A percentile compares a stretch with the other conserved stretches of the same genome.
Evolutionary conservation across 1,140 invertebrate genomes (phyloP).

Genomic region (Aphelinus certus): DNA sequence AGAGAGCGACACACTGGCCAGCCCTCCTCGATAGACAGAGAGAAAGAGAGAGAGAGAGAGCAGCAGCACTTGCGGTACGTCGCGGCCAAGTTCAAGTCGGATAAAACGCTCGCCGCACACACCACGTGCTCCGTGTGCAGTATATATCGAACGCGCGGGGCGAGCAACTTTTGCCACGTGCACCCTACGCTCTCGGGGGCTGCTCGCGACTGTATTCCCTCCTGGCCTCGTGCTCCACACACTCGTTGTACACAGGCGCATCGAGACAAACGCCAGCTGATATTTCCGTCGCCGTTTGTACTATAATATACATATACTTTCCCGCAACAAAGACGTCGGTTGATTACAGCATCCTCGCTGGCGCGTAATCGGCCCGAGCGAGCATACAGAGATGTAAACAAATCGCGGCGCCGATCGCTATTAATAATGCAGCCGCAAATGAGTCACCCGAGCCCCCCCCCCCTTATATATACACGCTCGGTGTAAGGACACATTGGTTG

Average conservation of each 20-base stretch:
- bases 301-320: no score
- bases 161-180: no score
- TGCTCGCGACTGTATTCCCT: neutral
- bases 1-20: no score
- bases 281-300: no score
- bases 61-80: conserved; percentile 58
- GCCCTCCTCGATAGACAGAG: neutral
- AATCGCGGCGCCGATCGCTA: neutral
- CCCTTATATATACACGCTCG: no score
- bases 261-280: no score
- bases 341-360: neutral
- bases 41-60: conserved; percentile 50
- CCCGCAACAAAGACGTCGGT: no score
- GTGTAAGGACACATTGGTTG: neutral
- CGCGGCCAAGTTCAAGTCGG: conserved; percentile 63
- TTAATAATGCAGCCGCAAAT: conserved; percentile 8
- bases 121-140: no score
- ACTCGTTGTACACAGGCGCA: neutral
- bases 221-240: neutral
- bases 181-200: no score
- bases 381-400: neutral
- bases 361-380: neutral
- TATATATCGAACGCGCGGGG: no score
- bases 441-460: neutral
- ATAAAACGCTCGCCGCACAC: neutral